phyloP scores from a whole-genome alignment of 2,113 vertebrate genomes.

The Formicarius rufipectus region DNA sequence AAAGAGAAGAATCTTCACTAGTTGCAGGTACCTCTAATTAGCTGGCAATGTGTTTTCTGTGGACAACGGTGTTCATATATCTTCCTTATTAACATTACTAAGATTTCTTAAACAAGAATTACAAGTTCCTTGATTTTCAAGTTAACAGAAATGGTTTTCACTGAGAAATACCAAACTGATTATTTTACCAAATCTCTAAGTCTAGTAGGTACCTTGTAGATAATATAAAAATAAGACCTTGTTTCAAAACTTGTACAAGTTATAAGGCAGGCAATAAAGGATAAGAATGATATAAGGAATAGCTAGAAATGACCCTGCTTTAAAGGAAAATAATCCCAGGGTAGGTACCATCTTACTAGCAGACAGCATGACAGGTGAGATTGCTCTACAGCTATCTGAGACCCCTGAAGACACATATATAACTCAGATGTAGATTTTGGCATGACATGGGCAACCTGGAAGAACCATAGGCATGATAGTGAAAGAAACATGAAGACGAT shows the following conservation, averaged over 20 bases:
- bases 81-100: neutral
- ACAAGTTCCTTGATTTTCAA: neutral
- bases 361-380: neutral
- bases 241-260: neutral
- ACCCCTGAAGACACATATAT: neutral
- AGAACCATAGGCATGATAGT: fast-evolving
- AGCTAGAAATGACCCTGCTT: neutral
- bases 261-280: neutral
- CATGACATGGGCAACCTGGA: neutral
- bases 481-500: neutral
- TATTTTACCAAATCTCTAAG: neutral
- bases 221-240: neutral
- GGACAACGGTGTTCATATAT: neutral
- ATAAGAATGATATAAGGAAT: neutral
- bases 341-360: neutral
- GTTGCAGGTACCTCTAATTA: neutral
- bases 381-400: neutral
- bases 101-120: neutral
- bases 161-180: neutral
- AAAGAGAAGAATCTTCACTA: neutral
- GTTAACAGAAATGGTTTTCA: neutral
- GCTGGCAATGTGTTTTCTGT: neutral
- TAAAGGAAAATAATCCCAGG: neutral
- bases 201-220: neutral
- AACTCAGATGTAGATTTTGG: neutral